phyloP scores from a whole-genome alignment of 1,140 invertebrate genomes.

The Drosophila teissieri region DNA sequence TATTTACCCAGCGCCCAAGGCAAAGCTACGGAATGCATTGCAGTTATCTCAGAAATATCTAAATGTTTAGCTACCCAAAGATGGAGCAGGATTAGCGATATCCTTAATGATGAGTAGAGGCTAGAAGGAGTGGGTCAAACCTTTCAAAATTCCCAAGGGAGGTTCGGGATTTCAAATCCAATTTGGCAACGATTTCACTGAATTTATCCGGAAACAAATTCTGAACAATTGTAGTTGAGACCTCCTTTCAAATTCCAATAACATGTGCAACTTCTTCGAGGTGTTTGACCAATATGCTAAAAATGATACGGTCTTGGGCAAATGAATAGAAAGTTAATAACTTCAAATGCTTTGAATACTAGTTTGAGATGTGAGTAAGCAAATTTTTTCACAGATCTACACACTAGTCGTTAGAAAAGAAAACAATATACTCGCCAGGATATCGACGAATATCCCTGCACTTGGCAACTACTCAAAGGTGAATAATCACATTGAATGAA shows the following conservation, averaged over 20 bases:
- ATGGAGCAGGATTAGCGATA: background rate
- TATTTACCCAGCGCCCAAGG: constrained; percentile 20
- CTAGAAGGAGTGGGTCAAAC: background rate
- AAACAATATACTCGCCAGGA: background rate
- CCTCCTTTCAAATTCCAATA: background rate
- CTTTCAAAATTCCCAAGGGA: background rate
- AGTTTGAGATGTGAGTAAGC: background rate
- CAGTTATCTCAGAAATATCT: constrained; percentile 20
- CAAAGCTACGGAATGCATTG: constrained; percentile 18
- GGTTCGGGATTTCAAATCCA: background rate
- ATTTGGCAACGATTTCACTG: background rate
- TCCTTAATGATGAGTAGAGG: background rate
- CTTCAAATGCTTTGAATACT: no score
- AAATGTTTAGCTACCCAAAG: background rate
- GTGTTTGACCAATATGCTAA: background rate
- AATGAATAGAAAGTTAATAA: no score
- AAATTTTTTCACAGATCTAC: background rate
- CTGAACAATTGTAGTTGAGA: background rate
- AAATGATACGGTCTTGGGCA: background rate
- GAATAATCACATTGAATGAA: constrained; percentile 7
- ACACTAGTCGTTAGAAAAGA: background rate
- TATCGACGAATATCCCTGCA: background rate
- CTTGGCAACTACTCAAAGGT: constrained; percentile 3
- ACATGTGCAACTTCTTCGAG: background rate
- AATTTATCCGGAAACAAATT: background rate